Evolutionary conservation across 2,797 vertebrate genomes (phyloP).

Genomic region (Poeciliopsis gracilis): DNA sequence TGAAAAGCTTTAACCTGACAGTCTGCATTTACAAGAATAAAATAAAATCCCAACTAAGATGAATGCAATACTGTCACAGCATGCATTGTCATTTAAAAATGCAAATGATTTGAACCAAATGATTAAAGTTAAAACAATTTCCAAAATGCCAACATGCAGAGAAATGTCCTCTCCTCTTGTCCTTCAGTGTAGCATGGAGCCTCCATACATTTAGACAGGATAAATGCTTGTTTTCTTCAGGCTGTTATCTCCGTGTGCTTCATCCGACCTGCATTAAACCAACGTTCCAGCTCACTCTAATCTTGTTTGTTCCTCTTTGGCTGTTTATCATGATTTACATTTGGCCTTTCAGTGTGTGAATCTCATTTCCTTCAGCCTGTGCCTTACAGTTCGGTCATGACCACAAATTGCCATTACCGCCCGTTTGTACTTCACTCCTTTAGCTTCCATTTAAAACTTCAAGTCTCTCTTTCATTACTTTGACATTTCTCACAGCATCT

Average conservation of each 20-base stretch:
- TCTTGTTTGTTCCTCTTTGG: slow-evolving; percentile 1
- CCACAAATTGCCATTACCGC: background rate
- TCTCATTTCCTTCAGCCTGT: slow-evolving; percentile 1
- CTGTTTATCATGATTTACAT: slow-evolving; percentile 1
- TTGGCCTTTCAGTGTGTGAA: background rate
- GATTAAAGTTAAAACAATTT: background rate
- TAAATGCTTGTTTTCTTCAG: slow-evolving; percentile 2
- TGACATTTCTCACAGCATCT: background rate
- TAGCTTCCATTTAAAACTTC: background rate
- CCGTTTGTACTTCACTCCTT: background rate
- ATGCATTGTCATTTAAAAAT: background rate
- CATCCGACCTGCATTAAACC: slow-evolving; percentile 1
- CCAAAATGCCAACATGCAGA: background rate
- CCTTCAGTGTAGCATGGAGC: background rate
- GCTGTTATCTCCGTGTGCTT: background rate
- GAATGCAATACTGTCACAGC: background rate
- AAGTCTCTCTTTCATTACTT: background rate
- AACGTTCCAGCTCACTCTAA: background rate
- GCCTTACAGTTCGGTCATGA: background rate
- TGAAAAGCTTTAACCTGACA: background rate
- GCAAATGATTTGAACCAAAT: background rate
- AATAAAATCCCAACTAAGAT: background rate
- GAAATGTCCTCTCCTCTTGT: background rate
- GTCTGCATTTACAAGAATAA: background rate
- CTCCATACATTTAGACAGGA: background rate